Evolutionary conservation across 2,113 vertebrate species (phyloP).

Genomic region (Cyphomyrus plagiostoma): DNA sequence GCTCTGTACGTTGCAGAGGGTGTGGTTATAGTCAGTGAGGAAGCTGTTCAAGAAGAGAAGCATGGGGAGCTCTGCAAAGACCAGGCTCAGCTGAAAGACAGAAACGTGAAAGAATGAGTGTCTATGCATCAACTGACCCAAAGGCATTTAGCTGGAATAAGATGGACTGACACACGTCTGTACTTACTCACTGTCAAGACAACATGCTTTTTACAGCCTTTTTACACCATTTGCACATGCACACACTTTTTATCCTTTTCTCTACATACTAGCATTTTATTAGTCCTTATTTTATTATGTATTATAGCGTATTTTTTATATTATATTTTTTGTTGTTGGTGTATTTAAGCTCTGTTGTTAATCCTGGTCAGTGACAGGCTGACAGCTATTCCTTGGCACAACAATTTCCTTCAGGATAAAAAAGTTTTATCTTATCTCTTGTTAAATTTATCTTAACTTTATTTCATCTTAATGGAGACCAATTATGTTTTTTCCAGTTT

Average conservation of each 20-base stretch:
- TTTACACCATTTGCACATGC: background rate
- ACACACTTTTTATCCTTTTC: background rate
- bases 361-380: background rate
- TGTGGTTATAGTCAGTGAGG: constrained; percentile 67
- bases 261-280: background rate
- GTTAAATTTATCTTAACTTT: background rate
- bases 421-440: background rate
- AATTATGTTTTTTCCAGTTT: background rate
- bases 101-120: constrained; percentile 20
- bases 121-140: background rate
- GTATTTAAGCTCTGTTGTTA: background rate
- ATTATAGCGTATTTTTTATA: background rate
- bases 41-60: constrained; percentile 73
- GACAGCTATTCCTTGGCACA: no score
- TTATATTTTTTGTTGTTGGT: background rate
- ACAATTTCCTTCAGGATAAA: no score
- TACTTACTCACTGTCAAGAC: background rate
- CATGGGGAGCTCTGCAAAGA: constrained; percentile 84
- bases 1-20: constrained; percentile 56
- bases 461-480: background rate
- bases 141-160: background rate
- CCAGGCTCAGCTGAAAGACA: constrained; percentile 75
- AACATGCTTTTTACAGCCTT: background rate
- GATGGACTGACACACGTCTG: background rate
- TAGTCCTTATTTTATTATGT: background rate